These are phyloP conservation scores for Acholoe squamosa DNA, from an alignment of 2,888 invertebrate species.

Conservation along the genomic window DNA sequence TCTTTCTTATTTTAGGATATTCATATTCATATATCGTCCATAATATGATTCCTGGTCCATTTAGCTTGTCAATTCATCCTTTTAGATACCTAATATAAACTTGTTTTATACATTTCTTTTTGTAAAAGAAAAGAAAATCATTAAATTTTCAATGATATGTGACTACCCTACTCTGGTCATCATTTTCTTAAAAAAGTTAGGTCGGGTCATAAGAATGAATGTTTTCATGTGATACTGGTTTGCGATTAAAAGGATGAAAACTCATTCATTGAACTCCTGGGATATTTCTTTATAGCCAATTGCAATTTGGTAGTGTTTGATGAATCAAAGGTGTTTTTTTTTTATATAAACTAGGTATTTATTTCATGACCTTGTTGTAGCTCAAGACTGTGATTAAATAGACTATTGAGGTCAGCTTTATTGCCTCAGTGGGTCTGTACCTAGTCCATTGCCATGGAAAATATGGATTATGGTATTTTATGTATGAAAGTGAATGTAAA, in stretches of 20 bases:
- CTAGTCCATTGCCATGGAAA: background rate
- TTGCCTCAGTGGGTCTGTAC: background rate
- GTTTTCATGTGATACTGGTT: background rate
- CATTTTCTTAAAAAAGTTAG: background rate
- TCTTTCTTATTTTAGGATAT: too few species aligned
- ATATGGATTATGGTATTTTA: background rate
- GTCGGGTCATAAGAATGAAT: background rate
- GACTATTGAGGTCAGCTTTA: background rate
- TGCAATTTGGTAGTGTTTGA: too few species aligned
- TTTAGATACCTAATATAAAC: too few species aligned
- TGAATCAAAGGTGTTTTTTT: background rate
- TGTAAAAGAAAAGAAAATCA: too few species aligned
- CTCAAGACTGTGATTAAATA: conserved; percentile 12
- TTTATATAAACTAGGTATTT: background rate
- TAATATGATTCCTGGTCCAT: too few species aligned
- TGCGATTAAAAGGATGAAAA: background rate
- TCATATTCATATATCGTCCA: too few species aligned
- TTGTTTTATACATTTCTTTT: too few species aligned
- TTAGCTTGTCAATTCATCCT: too few species aligned
- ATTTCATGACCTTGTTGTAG: conserved; percentile 11
- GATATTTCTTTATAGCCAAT: too few species aligned
- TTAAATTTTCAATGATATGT: too few species aligned
- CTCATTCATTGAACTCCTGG: background rate
- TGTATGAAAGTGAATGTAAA: background rate
- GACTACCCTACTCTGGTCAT: too few species aligned